phyloP scores from a whole-genome alignment of 2,888 invertebrate genomes.

The Acleris literana region DNA sequence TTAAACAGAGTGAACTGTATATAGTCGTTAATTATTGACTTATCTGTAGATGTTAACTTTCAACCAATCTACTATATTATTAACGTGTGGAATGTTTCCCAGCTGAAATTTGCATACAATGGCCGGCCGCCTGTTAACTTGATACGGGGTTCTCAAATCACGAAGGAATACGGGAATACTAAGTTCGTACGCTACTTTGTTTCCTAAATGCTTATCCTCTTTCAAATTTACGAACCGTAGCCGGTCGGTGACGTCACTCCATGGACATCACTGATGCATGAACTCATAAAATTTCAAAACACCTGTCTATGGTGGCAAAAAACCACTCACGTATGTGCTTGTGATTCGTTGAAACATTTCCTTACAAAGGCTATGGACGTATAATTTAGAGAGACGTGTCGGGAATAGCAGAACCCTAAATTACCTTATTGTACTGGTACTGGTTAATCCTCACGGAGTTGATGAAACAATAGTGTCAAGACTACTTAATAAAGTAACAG shows the following conservation, averaged over 20 bases:
- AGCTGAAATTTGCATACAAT: constrained; percentile 58
- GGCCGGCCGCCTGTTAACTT: constrained; percentile 40
- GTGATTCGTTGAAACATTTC: constrained; percentile 18
- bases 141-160: constrained; percentile 12
- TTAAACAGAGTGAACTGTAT: not conserved
- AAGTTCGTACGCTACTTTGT: not conserved
- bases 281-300: constrained; percentile 32
- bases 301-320: constrained; percentile 23
- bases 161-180: constrained; percentile 5
- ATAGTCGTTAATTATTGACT: constrained; percentile 15
- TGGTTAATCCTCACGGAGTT: constrained; percentile 52
- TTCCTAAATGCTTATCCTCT: constrained; percentile 3
- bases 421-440: constrained; percentile 42
- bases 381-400: constrained; percentile 52
- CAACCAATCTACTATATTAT: constrained; percentile 22
- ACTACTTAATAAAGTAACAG: constrained; percentile 40
- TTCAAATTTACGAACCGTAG: constrained; percentile 19
- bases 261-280: constrained; percentile 33
- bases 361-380: constrained; percentile 8
- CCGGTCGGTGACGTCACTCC: constrained; percentile 28
- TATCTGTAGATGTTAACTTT: constrained; percentile 22
- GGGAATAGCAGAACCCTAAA: constrained; percentile 47
- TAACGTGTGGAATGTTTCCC: constrained; percentile 24
- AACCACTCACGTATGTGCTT: constrained; percentile 7
- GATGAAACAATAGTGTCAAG: constrained; percentile 47